Conservation (phyloP, 1,140 invertebrate species). For the Eurosta solidaginis region DNA sequence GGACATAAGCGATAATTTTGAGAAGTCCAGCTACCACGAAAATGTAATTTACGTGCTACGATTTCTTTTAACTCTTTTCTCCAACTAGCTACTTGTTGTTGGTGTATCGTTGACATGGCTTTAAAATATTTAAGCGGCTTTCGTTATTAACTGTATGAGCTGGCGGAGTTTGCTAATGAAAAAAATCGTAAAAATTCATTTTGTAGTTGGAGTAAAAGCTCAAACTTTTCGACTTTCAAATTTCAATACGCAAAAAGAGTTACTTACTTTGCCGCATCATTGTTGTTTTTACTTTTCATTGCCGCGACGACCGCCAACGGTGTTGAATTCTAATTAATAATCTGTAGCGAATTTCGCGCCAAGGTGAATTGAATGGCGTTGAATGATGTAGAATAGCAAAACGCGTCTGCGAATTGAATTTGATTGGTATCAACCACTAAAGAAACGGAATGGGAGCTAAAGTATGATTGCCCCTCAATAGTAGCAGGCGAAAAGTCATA, state of each 20-base stretch:
- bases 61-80: not conserved
- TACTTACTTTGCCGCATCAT: not conserved
- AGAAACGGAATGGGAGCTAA: not conserved
- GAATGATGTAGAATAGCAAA: constrained; percentile 7
- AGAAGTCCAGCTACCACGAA: constrained; percentile 19
- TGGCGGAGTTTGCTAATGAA: not conserved
- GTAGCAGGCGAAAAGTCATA: not conserved
- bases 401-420: not conserved
- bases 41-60: constrained; percentile 16
- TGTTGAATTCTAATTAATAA: constrained; percentile 30
- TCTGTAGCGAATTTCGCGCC: constrained; percentile 29
- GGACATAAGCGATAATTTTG: constrained; percentile 4
- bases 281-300: not conserved
- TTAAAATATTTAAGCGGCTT: constrained; percentile 22
- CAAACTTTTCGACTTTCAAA: not conserved
- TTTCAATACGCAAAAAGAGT: not conserved
- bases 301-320: constrained; percentile 8
- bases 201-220: not conserved
- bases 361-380: constrained; percentile 21
- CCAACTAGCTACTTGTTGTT: not conserved
- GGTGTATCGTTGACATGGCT: constrained; percentile 23
- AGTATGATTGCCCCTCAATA: not conserved
- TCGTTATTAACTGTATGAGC: constrained; percentile 23
- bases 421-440: not conserved
- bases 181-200: not conserved